Conservation (phyloP, 2,113 vertebrate genomes). For the Xenopus borealis region DNA sequence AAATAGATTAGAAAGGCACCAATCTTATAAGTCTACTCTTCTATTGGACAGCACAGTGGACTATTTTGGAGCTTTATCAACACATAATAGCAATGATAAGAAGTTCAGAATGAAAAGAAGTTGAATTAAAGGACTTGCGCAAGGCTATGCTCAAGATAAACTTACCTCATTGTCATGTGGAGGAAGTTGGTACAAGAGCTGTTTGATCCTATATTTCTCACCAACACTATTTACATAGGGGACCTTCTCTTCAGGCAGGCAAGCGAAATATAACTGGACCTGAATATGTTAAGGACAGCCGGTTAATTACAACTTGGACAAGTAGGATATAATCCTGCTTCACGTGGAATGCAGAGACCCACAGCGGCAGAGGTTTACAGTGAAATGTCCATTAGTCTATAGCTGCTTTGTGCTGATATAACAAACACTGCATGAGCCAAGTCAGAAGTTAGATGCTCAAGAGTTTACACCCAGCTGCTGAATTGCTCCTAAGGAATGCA, state of each 20-base stretch:
- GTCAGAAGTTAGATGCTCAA: slow-evolving; percentile 59
- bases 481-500: slow-evolving; percentile 71
- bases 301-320: not conserved
- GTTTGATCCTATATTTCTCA: slow-evolving; percentile 94
- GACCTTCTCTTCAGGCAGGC: slow-evolving; percentile 90
- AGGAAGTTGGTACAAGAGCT: slow-evolving; percentile 93
- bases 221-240: slow-evolving; percentile 95
- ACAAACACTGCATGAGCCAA: slow-evolving; percentile 70
- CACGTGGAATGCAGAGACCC: too few relatives aligned
- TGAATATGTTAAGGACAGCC: slow-evolving; percentile 50
- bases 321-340: not conserved
- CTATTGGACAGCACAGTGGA: too few relatives aligned
- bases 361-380: not conserved
- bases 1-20: too few relatives aligned
- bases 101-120: too few relatives aligned
- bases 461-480: slow-evolving; percentile 73
- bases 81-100: too few relatives aligned
- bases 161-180: slow-evolving; percentile 97
- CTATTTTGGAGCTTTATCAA: too few relatives aligned
- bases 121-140: not conserved
- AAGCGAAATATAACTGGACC: slow-evolving; percentile 95
- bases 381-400: slow-evolving; percentile 55
- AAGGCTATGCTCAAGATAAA: not conserved
- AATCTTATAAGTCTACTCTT: too few relatives aligned
- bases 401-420: slow-evolving; percentile 68